Evolutionary conservation across 2,797 vertebrate species (phyloP).

Genomic region (Cossypha polioptera): DNA sequence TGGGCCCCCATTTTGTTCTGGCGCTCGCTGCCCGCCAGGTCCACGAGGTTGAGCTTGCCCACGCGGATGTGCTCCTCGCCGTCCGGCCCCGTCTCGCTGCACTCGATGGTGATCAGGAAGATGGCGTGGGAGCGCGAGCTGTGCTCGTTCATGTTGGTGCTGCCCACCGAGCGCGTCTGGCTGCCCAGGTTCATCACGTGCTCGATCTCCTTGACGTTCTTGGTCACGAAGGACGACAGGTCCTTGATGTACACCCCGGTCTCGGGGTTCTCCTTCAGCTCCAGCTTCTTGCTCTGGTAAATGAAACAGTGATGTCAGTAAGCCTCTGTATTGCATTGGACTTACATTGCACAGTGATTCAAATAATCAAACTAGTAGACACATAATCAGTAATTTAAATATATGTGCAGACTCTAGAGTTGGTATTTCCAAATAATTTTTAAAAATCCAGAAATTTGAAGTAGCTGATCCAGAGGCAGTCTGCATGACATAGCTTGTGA

Average conservation of each 20-base stretch:
- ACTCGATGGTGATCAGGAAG: conserved; percentile 92
- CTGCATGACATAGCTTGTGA: neutral
- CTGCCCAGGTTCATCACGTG: conserved; percentile 95
- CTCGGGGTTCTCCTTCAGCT: conserved; percentile 92
- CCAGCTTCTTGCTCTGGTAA: conserved; percentile 88
- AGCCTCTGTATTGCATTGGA: neutral
- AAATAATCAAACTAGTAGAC: neutral
- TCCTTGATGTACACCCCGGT: conserved; percentile 91
- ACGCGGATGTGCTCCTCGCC: conserved; percentile 94
- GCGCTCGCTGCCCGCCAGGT: conserved; percentile 94
- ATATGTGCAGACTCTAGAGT: neutral
- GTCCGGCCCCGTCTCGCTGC: conserved; percentile 87
- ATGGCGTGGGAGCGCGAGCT: conserved; percentile 96
- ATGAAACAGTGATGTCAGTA: neutral
- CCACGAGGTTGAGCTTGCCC: conserved; percentile 96
- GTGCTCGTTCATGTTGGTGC: conserved; percentile 94
- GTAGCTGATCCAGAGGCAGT: neutral
- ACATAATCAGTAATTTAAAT: neutral
- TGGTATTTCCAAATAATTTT: neutral
- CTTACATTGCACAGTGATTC: neutral
- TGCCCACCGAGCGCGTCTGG: conserved; percentile 89
- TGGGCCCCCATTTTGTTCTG: conserved; percentile 87
- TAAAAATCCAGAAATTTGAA: neutral
- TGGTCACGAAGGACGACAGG: conserved; percentile 93
- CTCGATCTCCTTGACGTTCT: conserved; percentile 92